Evolutionary conservation across 2,113 vertebrate genomes (phyloP), one percentile per base, ranked within the genome.

Genomic region (Phoxinus phoxinus): DNA sequence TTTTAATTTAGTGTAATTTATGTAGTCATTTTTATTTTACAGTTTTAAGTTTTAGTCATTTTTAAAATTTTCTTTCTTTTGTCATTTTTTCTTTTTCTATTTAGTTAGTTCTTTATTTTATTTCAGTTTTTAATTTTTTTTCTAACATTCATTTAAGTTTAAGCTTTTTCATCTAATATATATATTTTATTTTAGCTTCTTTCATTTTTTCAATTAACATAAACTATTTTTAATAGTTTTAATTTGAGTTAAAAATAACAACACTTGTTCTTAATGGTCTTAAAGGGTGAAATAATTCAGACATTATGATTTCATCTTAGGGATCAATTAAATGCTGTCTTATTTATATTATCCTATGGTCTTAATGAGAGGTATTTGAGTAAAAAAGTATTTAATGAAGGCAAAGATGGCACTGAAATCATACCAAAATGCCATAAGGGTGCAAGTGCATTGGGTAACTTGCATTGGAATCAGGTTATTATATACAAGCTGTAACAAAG

Each of bases 301-400:
- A 56, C 6, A 53, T 53, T 69, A 10, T 41, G 21, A 71, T 41
- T 71, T 71, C 32, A 41, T 46, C 41, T 44, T 25, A 73, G 11
- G 23, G 71, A 13, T 73, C 37, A 73, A 73, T 73, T 46, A 25
- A 25, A 73, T 15, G 46, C 1, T 12, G 71, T n/a, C 41, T 73
- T 46, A 25, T 61, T 11, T 61, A 61, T 73, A 30, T 69, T 21
- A 35, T 35, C 32, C 11, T 37, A 4, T 37, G 9, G 67, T 37
- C 32, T 19, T 71, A 71, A 71, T 71, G 67, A 71, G 10, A 12
- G 2, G n/a, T 46, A 46, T 46, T 46, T 44, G 71, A 17, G 41
- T 73, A 73, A 73, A 73, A 41, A 25, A 21, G 23, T 61, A 73
- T 74, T 74, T 46, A 74, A 74, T 48, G 23, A 48, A 25, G 71